phyloP scores from a whole-genome alignment of 2,797 vertebrate genomes.

The Synaphobranchus kaupii region DNA sequence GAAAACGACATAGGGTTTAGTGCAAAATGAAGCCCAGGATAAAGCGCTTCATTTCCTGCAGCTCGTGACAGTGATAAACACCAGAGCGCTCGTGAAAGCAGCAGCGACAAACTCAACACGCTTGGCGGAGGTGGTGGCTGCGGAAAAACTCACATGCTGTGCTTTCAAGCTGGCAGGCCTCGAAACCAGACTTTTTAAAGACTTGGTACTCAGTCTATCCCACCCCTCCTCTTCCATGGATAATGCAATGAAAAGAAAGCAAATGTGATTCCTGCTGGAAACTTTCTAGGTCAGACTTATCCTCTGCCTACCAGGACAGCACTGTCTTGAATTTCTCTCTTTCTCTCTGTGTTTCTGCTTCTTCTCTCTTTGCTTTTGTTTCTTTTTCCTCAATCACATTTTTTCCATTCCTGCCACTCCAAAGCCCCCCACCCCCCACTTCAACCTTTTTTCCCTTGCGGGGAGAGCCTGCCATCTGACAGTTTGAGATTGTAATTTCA shows the following conservation, averaged over 20 bases:
- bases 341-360: neutral
- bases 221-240: neutral
- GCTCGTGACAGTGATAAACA: neutral
- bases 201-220: constrained; percentile 44
- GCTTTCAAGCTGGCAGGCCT: constrained; percentile 55
- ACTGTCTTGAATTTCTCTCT: neutral
- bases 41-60: neutral
- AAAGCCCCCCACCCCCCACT: constrained; percentile 16
- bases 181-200: constrained; percentile 60
- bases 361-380: neutral
- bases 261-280: constrained; percentile 5
- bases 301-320: constrained; percentile 22
- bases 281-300: neutral
- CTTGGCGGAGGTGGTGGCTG: neutral
- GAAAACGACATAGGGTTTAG: neutral
- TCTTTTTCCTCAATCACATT: constrained; percentile 22
- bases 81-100: neutral
- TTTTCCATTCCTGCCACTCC: constrained; percentile 4
- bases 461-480: constrained; percentile 4
- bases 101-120: neutral
- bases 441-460: constrained; percentile 3
- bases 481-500: constrained; percentile 27
- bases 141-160: constrained; percentile 15
- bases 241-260: constrained; percentile 2
- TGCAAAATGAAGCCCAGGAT: neutral